Evolutionary conservation across 2,888 invertebrate species (phyloP), one percentile per base, ranked within the genome.

Genomic region (Pseudanteris insignis): DNA sequence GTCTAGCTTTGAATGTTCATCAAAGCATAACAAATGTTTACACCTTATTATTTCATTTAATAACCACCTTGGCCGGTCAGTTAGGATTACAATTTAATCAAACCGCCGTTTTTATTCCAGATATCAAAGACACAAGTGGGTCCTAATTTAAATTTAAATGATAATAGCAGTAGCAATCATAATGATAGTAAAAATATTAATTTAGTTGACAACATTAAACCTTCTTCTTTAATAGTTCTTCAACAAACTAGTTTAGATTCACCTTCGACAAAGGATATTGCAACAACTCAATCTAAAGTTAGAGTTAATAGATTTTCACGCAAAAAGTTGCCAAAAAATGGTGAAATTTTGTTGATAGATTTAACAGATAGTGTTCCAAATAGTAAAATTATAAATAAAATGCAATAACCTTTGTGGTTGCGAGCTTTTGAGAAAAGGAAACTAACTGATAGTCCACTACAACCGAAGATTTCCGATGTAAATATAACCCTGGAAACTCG

Each of bases 341-440:
- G 29, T 32, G 53, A 53, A 6, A 53, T 53, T 48, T 26, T 60
- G 11, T 36, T 47, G 1, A 53, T 60, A 41, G 60, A 60, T 53
- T 60, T 60, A 37, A 60, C 60, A 0, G 18, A 36, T 8, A 48
- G 46, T 9, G 29, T 2, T 24, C n/a, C 50, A 2, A 48, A 18
- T 8, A 21, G 25, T 14, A 43, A 50, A 28, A 34, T 58, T 1
- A 38, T 58, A 8, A 44, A 12, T 7, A 44, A 38, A 15, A 15
- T 13, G 1, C 38, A 34, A 7, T 38, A 14, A 9, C 48, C 46
- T 2, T 2, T 18, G 2, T 59, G 58, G 58, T 15, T 59, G 18
- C 46, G 46, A 5, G n/a, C 32, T 15, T 7, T 44, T 11, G 50
- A 54, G 9, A 38, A 26, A 33, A 2, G 12, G 7, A 37, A 18